Evolutionary conservation across 2,113 vertebrate species (phyloP), one percentile per base, ranked within the genome.

Genomic region (Platysternon megacephalum): DNA sequence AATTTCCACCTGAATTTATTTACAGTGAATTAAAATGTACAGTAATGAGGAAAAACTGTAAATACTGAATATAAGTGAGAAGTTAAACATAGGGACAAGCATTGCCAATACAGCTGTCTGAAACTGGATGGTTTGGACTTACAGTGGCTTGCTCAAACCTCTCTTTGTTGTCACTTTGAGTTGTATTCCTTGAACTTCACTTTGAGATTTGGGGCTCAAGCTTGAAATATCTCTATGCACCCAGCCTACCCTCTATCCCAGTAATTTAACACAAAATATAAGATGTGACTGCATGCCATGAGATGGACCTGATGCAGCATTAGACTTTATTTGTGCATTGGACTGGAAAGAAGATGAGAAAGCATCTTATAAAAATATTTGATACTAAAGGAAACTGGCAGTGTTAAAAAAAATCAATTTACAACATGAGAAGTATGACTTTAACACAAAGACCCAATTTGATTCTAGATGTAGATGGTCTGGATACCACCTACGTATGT

Each of bases 201-300:
- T 94, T 74, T n/a, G 26, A n/a, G 42, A 88, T 79, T 95, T 94
- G 46, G 8, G 74, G 28, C 44, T 96, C 86, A 74, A 49, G 9
- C 82, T 35, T 90, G 81, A 88, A 92, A 95, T 93, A 90, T 96
- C 82, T 95, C 87, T 85, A 96, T 85, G 86, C 42, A 89, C 83
- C 28, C 7, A 4, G 95, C 65, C 51, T 92, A 42, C 7, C 2
- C 86, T 95, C 94, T 95, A 68, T 92, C 85, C 65, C 85, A 83
- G 58, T 56, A 91, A 97, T 0, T 90, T 79, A 95, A 90, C 42
- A 58, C 58, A 92, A 97, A 95, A 97, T 93, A 97, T 85, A 95
- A 97, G 92, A 48, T 74, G 29, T 92, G 87, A 88, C 58, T 14
- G 1, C 81, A 93, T 87, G 96, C 85, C 65, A 14, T 28, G 74